A percentile compares a stretch with the other conserved stretches of the same genome.
Evolutionary conservation across 2,888 invertebrate species (phyloP).

Genomic region (Orthosia gothica): DNA sequence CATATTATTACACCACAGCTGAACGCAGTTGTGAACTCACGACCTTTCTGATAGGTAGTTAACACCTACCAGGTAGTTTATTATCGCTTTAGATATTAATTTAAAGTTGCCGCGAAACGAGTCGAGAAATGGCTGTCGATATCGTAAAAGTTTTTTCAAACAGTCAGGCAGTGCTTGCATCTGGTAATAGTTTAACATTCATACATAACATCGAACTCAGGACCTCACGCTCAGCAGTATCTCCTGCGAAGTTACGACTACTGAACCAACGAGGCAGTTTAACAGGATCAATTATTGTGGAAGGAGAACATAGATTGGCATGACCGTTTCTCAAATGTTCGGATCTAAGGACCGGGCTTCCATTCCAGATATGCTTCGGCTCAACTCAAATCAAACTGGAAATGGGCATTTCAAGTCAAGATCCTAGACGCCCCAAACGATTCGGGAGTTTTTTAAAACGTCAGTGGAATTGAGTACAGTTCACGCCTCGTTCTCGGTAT

Average conservation of each 20-base stretch:
- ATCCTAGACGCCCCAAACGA: no score
- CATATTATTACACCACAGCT: conserved; percentile 55
- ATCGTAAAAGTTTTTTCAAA: conserved; percentile 1
- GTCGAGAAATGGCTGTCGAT: not conserved
- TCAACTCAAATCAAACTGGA: no score
- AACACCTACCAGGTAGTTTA: conserved; percentile 57
- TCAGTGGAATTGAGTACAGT: no score
- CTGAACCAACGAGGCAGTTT: no score
- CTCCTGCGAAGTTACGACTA: no score
- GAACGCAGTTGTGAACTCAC: conserved; percentile 57
- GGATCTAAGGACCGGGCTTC: no score
- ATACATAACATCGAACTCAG: no score
- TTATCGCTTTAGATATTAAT: conserved; percentile 60
- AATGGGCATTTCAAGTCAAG: no score
- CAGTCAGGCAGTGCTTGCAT: not conserved
- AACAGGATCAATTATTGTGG: not conserved
- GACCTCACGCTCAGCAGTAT: no score
- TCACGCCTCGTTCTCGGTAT: no score
- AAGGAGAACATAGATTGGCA: not conserved
- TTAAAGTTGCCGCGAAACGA: conserved; percentile 45
- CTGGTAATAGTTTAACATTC: not conserved
- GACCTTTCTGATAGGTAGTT: conserved; percentile 60
- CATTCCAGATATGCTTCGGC: no score
- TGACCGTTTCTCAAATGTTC: not conserved
- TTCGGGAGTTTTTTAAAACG: no score